phyloP scores from a whole-genome alignment of 2,113 vertebrate genomes.

The Glaucidium brasilianum region DNA sequence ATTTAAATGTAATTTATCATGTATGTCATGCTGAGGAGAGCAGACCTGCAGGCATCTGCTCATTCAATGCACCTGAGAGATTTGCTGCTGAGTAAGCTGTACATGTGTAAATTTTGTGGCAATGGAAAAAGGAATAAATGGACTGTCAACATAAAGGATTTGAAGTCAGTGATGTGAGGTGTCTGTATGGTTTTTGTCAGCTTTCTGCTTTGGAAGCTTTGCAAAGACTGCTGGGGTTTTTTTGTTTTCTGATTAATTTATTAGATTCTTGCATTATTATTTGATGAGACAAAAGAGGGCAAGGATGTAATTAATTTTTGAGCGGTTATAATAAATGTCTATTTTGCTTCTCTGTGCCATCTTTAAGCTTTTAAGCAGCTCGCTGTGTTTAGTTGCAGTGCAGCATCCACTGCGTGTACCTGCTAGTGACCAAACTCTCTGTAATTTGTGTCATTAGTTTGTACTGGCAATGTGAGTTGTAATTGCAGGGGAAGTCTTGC shows the following conservation, averaged over 20 bases:
- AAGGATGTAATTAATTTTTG: background rate
- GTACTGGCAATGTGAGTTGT: background rate
- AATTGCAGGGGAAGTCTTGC: background rate
- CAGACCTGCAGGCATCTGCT: constrained; percentile 32
- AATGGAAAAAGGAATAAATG: constrained; percentile 58
- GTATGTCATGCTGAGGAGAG: constrained; percentile 11
- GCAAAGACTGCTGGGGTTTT: background rate
- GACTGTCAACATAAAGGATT: background rate
- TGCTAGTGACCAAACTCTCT: background rate
- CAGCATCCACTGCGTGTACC: background rate
- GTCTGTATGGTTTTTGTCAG: background rate
- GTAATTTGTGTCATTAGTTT: background rate
- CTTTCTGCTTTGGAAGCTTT: background rate
- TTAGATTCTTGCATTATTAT: background rate
- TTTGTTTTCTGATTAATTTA: background rate
- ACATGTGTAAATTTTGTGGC: background rate
- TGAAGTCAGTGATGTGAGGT: background rate
- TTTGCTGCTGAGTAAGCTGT: constrained; percentile 17
- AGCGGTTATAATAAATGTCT: background rate
- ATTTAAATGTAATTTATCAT: constrained; percentile 33
- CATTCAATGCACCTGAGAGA: background rate
- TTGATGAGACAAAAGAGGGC: background rate
- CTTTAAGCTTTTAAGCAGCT: background rate
- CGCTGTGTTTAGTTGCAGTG: background rate
- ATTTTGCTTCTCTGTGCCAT: background rate